Evolutionary conservation across 2,888 invertebrate species (phyloP).

Genomic region (Barypeithes pellucidus): DNA sequence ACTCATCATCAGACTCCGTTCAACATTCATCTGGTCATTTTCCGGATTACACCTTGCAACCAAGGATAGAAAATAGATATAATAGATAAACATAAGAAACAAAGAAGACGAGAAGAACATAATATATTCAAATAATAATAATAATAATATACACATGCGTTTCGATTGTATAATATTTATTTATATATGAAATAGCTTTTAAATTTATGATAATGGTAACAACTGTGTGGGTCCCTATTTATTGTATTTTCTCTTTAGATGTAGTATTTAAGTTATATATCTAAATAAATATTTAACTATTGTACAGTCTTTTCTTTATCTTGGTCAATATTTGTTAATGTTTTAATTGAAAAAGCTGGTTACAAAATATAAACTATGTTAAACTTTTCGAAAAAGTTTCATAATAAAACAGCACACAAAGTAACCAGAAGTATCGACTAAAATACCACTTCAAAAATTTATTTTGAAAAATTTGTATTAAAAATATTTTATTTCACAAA

Average conservation of each 20-base stretch:
- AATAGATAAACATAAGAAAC: too few species aligned
- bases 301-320: not conserved
- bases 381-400: too few species aligned
- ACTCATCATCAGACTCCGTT: slow-evolving; percentile 19
- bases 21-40: not conserved
- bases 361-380: not conserved
- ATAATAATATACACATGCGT: too few species aligned
- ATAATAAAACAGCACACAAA: too few species aligned
- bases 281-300: slow-evolving; percentile 12
- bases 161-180: not conserved
- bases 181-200: not conserved
- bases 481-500: too few species aligned
- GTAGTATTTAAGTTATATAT: not conserved
- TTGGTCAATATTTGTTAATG: slow-evolving; percentile 1
- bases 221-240: not conserved
- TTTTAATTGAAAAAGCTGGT: not conserved
- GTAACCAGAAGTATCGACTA: too few species aligned
- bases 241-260: not conserved
- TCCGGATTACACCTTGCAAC: not conserved
- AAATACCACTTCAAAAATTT: too few species aligned
- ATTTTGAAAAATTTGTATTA: too few species aligned
- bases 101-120: not conserved
- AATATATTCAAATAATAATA: too few species aligned
- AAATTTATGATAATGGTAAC: slow-evolving; percentile 1
- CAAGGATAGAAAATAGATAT: slow-evolving; percentile 20